These are phyloP conservation scores for Pelodytes ibericus DNA, from an alignment of 2,797 vertebrate genomes.

Conservation along the genomic window DNA sequence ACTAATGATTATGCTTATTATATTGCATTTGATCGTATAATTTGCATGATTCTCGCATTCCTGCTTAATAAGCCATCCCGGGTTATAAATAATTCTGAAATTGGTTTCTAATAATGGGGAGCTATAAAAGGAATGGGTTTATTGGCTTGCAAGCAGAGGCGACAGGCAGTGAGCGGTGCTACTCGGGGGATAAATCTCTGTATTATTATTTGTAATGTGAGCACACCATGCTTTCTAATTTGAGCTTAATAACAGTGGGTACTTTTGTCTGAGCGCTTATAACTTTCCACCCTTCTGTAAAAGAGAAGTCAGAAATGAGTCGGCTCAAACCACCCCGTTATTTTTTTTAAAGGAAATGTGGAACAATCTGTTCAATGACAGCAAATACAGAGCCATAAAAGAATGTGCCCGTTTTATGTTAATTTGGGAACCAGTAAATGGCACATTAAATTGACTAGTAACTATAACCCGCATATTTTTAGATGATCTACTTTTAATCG, in stretches of 20 bases:
- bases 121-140: slow-evolving; percentile 84
- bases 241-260: slow-evolving; percentile 27
- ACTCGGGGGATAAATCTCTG: slow-evolving; percentile 66
- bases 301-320: slow-evolving; percentile 67
- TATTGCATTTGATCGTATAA: slow-evolving; percentile 84
- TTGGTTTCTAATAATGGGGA: slow-evolving; percentile 87
- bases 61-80: slow-evolving; percentile 88
- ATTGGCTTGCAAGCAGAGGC: slow-evolving; percentile 66
- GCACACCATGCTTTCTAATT: slow-evolving; percentile 11
- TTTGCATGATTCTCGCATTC: slow-evolving; percentile 93
- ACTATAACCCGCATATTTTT: no score
- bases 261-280: slow-evolving; percentile 17
- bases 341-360: slow-evolving; percentile 66
- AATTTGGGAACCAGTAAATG: no score
- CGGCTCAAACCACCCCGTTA: slow-evolving; percentile 65
- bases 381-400: slow-evolving; percentile 67
- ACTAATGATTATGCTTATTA: slow-evolving; percentile 90
- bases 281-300: slow-evolving; percentile 1
- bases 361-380: slow-evolving; percentile 71
- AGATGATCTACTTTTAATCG: no score
- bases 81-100: slow-evolving; percentile 89
- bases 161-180: slow-evolving; percentile 67
- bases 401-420: no score
- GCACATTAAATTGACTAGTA: no score
- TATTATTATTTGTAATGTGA: slow-evolving; percentile 52